These are phyloP conservation scores for Danio choprae DNA, from an alignment of 2,797 vertebrate genomes.

Conservation along the genomic window DNA sequence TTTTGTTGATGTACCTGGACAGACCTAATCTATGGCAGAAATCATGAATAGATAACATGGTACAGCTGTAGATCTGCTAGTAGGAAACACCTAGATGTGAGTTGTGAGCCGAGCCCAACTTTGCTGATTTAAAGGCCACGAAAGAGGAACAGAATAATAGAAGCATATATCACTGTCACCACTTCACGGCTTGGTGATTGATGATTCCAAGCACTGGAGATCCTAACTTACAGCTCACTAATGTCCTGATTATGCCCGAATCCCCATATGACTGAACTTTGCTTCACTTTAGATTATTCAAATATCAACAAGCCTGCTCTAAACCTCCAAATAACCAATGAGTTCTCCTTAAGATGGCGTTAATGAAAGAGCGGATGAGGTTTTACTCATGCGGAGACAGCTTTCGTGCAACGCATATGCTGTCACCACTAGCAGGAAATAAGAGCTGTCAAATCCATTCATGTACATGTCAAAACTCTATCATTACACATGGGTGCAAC, in stretches of 20 bases:
- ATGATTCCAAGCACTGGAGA: conserved; percentile 57
- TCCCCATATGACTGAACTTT: conserved; percentile 48
- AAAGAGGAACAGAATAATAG: conserved; percentile 55
- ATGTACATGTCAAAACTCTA: conserved; percentile 36
- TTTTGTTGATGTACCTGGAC: background rate
- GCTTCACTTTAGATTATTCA: conserved; percentile 55
- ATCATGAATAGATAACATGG: conserved; percentile 31
- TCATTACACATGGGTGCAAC: background rate
- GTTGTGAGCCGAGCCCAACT: conserved; percentile 53
- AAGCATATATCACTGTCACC: conserved; percentile 65
- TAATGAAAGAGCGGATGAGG: conserved; percentile 21
- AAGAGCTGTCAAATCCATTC: conserved; percentile 33
- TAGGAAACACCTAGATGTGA: conserved; percentile 38
- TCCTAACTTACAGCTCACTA: conserved; percentile 59
- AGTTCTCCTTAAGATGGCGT: conserved; percentile 25
- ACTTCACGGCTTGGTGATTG: conserved; percentile 57
- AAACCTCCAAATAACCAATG: conserved; percentile 30
- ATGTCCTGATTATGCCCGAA: conserved; percentile 57
- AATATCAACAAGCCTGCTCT: conserved; percentile 46
- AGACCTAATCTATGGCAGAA: conserved; percentile 31
- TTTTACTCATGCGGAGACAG: background rate
- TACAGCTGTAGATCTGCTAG: conserved; percentile 41
- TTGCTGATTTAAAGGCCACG: conserved; percentile 54
- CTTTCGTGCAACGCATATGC: conserved; percentile 32
- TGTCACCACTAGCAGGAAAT: conserved; percentile 35